Evolutionary conservation across 2,113 vertebrate species (phyloP), one percentile per base, ranked within the genome.

Genomic region (Megaceryle torquata): DNA sequence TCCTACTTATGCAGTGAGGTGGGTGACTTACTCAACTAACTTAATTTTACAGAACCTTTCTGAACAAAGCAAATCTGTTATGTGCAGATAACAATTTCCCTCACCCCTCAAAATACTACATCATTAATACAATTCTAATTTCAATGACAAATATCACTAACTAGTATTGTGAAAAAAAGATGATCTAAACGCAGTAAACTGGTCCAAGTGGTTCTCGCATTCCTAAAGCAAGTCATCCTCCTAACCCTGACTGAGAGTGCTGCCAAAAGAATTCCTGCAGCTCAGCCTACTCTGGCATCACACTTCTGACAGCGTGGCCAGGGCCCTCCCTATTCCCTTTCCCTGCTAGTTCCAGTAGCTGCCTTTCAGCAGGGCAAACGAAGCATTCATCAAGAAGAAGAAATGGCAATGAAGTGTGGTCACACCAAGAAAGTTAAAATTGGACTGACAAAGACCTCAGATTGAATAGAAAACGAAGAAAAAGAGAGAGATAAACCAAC

Each of bases 11-110:
- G 5, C 20, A n/a, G 37, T 51, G 41, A 89, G 29, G 19, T 25
- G 72, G 31, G 44, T 12, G 44, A 70, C 19, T 60, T 54, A 39
- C 11, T 26, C 37, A 84, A 81, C 18, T 48, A 78, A 64, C 20
- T 26, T 64, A 14, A 57, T 75, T 88, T 53, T 79, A 95, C 24
- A 84, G 68, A 94, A 94, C 15, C 22, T 79, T 86, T 74, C 71
- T 77, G 43, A 88, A 35, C 15, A 39, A 89, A 83, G 22, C 10
- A 80, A 48, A 69, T 85, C 18, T 51, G 25, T 35, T 60, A 57
- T 5, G 15, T 33, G 53, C 85, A 96, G 6, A 54, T 79, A 60
- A 29, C 5, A 2, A 86, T 31, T 76, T 77, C 26, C 54, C 41
- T 39, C 17, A 2, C 21, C 29, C 29, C 83, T 63, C 51, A 68